Percentiles rank a stretch among this genome's conserved stretches.
phyloP scores from a whole-genome alignment of 2,113 vertebrate species.

The Poicephalus meyeri region DNA sequence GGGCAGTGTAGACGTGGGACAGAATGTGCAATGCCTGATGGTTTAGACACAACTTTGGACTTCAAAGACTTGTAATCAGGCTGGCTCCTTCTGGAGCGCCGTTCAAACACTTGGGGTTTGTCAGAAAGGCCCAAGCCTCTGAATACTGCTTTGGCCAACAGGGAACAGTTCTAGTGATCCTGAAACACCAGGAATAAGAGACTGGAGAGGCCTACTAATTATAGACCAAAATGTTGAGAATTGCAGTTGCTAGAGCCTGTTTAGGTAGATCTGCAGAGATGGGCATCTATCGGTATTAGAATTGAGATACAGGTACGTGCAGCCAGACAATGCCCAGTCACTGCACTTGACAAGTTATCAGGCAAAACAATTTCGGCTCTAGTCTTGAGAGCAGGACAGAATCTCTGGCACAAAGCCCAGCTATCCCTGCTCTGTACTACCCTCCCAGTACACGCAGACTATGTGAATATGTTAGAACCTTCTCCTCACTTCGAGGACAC shows the following conservation, averaged over 20 bases:
- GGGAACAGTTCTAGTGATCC: not conserved
- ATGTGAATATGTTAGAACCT: not conserved
- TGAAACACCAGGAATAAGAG: not conserved
- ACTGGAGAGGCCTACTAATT: not conserved
- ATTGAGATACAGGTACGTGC: not conserved
- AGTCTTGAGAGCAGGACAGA: not conserved
- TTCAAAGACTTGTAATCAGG: not conserved
- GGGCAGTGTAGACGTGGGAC: not conserved
- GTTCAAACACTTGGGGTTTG: not conserved
- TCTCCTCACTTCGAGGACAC: not conserved
- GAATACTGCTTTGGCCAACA: not conserved
- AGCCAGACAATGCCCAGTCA: not conserved
- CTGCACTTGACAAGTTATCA: not conserved
- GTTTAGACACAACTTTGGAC: not conserved
- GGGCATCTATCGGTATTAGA: not conserved
- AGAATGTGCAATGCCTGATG: no score
- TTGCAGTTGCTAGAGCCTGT: not conserved
- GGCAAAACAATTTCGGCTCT: constrained; percentile 7
- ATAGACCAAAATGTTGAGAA: not conserved
- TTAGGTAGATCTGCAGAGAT: not conserved
- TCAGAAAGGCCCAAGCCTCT: not conserved
- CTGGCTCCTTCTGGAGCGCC: not conserved
- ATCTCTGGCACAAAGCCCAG: not conserved
- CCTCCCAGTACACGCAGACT: not conserved
- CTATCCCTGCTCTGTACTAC: not conserved